These are phyloP conservation scores for Phoxinus phoxinus DNA, from an alignment of 2,113 vertebrate genomes.

Conservation along the genomic window DNA sequence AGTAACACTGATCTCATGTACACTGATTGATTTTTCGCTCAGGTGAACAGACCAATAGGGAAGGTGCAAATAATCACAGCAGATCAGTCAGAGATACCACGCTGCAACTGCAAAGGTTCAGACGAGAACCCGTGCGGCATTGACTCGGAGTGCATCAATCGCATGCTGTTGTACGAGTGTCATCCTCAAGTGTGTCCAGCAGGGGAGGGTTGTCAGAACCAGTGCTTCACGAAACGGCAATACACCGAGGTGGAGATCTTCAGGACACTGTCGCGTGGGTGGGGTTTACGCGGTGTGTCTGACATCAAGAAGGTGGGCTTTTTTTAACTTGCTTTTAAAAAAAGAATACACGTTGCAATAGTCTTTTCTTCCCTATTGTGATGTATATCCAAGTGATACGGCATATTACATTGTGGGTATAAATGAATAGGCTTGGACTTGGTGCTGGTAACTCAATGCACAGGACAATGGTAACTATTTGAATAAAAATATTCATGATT, in stretches of 20 bases:
- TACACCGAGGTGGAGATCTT: slow-evolving; percentile 94
- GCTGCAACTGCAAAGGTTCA: slow-evolving; percentile 94
- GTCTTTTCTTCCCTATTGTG: too few relatives aligned
- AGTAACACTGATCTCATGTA: background rate
- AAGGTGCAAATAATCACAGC: slow-evolving; percentile 97
- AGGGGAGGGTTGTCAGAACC: slow-evolving; percentile 91
- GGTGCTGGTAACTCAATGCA: too few relatives aligned
- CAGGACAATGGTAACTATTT: too few relatives aligned
- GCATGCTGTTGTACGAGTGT: slow-evolving; percentile 97
- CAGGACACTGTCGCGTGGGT: slow-evolving; percentile 89
- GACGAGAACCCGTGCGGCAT: slow-evolving; percentile 94
- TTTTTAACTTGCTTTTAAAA: background rate
- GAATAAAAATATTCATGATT: too few relatives aligned
- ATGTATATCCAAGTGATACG: too few relatives aligned
- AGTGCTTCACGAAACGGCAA: slow-evolving; percentile 93
- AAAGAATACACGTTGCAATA: too few relatives aligned
- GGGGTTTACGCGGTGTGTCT: slow-evolving; percentile 87
- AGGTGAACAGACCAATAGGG: slow-evolving; percentile 94
- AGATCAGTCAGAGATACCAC: slow-evolving; percentile 92
- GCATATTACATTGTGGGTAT: too few relatives aligned
- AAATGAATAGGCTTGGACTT: too few relatives aligned
- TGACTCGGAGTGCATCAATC: slow-evolving; percentile 98
- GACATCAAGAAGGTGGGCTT: slow-evolving; percentile 91
- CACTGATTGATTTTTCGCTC: background rate
- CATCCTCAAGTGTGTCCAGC: slow-evolving; percentile 92